Conservation (phyloP, 1,140 invertebrate species). For the Pantala flavescens region DNA sequence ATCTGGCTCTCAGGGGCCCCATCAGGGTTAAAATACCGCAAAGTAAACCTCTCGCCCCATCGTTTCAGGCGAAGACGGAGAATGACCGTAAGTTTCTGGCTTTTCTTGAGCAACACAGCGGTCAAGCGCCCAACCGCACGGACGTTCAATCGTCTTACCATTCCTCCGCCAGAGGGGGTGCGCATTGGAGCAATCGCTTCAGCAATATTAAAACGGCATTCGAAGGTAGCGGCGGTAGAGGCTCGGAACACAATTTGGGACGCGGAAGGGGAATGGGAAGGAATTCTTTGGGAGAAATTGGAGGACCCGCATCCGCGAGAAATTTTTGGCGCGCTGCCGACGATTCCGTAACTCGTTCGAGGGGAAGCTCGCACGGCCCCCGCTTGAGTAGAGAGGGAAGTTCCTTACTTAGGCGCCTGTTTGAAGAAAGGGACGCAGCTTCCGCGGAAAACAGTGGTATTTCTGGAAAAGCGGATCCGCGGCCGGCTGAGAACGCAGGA, state of each 20-base stretch:
- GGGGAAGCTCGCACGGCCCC: constrained; percentile 26
- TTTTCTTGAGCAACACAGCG: constrained; percentile 59
- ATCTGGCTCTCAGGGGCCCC: constrained; percentile 41
- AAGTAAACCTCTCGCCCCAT: constrained; percentile 40
- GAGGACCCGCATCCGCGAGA: constrained; percentile 36
- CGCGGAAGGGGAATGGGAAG: constrained; percentile 20
- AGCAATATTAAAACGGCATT: constrained; percentile 77
- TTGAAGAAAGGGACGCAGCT: constrained; percentile 32
- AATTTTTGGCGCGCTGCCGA: constrained; percentile 47
- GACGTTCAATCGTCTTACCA: constrained; percentile 25
- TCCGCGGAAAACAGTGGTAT: constrained; percentile 27
- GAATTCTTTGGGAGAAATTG: constrained; percentile 25
- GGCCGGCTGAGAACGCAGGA: constrained; percentile 26
- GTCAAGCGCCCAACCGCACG: constrained; percentile 34
- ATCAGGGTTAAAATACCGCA: constrained; percentile 39
- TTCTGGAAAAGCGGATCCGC: background rate
- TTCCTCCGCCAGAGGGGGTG: constrained; percentile 29
- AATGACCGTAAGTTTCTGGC: constrained; percentile 75
- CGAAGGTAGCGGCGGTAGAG: constrained; percentile 38
- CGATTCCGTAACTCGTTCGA: constrained; percentile 28
- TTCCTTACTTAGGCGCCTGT: constrained; percentile 33
- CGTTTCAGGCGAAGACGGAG: constrained; percentile 68
- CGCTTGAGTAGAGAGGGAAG: constrained; percentile 32
- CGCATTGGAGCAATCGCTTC: constrained; percentile 69
- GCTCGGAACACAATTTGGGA: constrained; percentile 27